phyloP scores from a whole-genome alignment of 2,113 vertebrate genomes.

The Syngnathus typhle region DNA sequence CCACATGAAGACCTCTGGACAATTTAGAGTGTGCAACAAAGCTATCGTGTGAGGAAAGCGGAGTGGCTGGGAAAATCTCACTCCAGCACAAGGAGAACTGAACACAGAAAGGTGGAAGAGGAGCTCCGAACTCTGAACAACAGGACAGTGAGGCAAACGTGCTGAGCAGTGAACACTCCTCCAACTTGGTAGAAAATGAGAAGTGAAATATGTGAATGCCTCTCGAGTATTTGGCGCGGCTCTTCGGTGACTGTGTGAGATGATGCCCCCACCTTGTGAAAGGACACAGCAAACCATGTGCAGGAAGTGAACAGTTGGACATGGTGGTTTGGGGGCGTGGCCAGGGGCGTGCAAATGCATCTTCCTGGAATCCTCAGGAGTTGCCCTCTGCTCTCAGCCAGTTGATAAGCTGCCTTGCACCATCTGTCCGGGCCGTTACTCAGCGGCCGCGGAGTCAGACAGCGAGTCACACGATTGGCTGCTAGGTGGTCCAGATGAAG shows the following conservation, averaged over 20 bases:
- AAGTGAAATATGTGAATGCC: background rate
- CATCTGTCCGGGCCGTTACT: conserved; percentile 19
- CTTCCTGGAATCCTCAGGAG: background rate
- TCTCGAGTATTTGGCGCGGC: background rate
- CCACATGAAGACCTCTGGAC: background rate
- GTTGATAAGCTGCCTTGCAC: conserved; percentile 1
- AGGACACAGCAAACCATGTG: background rate
- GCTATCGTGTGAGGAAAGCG: background rate
- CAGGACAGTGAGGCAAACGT: no score
- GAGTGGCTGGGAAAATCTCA: no score
- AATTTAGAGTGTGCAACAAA: background rate
- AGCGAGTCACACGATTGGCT: conserved; percentile 24
- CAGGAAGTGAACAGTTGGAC: background rate
- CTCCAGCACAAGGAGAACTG: background rate
- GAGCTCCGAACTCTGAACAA: background rate
- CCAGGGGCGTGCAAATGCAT: background rate
- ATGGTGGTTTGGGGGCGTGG: background rate
- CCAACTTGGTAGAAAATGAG: background rate
- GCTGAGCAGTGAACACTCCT: background rate
- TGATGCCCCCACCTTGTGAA: background rate
- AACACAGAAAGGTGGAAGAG: background rate
- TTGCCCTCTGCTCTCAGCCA: background rate
- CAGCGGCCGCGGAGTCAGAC: conserved; percentile 21
- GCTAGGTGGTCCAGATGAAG: conserved; percentile 14
- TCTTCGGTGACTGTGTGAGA: background rate